Evolutionary conservation across 2,797 vertebrate species (phyloP), one percentile per base, ranked within the genome.

Genomic region (Siniperca obscura): DNA sequence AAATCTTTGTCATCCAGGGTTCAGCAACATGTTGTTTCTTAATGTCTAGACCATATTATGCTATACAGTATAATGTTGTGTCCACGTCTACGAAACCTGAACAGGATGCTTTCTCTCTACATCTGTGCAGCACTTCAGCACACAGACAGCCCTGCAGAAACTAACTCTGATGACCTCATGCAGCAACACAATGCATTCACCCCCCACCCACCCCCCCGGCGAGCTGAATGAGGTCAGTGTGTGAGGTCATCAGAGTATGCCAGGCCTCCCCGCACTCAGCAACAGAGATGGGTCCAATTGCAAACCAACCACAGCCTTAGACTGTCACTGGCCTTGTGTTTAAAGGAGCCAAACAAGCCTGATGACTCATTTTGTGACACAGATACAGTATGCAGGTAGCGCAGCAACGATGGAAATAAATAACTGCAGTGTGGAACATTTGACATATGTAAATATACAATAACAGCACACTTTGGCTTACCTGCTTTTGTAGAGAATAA

Each of bases 241-340:
- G 88, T 94, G 93, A 93, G 90, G 90, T 94, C 91, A 94, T 87
- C 89, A 80, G 85, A 89, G 81, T 76, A 70, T 83, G 81, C 73
- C 86, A 67, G 69, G 70, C 78, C 78, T 78, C 48, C 65, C 80
- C 40, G 50, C 80, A 74, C 86, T 71, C 82, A 81, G 80, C 77
- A 72, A 76, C 76, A 81, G 76, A 75, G 87, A 82, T 27, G 68
- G 67, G 52, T 86, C 77, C 78, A 65, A 74, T 80, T 71, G 79
- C 56, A 85, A 84, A 77, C 67, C 73, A 42, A 78, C 85, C 77
- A 44, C 89, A 36, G 78, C 70, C 65, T 73, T n/a, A 25, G 60
- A 74, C 85, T 50, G 77, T 67, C 70, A 81, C 83, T 71, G 66
- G 56, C 79, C 69, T n/a, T 57, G 87, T 57, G 38, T 80, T 86